Evolutionary conservation across 2,888 invertebrate genomes (phyloP), one percentile per base, ranked within the genome.

Genomic region (Dolomedes plantarius): DNA sequence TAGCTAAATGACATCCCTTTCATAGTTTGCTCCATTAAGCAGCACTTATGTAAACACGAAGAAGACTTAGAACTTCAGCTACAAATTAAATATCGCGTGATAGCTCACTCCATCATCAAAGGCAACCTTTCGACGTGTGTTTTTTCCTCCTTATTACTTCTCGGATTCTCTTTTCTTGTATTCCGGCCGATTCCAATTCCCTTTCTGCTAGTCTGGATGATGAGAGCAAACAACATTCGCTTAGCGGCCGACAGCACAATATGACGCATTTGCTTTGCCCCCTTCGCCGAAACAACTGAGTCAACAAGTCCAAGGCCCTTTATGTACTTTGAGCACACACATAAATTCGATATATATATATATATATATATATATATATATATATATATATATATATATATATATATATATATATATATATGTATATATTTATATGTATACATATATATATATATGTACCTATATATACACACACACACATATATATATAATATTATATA

Each of bases 221-320:
- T 71, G 78, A 79, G 64, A 79, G 72, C 72, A 79, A 81, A 81
- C 68, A 73, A 31, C 39, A 69, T 74, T 74, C 68, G 27, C 31
- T 41, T 56, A 28, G 41, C 74, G 32, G 31, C 81, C 28, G 56
- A 56, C 56, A 67, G 73, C 65, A 36, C 64, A 73, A 50, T 65
- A 74, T 81, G 81, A 81, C 81, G 81, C 81, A 74, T 74, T 81
- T 56, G 67, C 36, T 62, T 62, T 68, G 74, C 73, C 73, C 46
- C 80, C 73, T 73, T 64, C 50, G 46, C 67, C 73, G 67, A 68
- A 31, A 29, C 81, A 81, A 81, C 81, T 81, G 74, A 81, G 74
- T 74, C 81, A 81, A 81, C 73, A 80, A 41, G 36, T 72, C 79
- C 72, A 62, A 68, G 81, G 19, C 31, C 62, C 62, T 50, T 73